Conservation (phyloP, 2,888 invertebrate species). For the Abrostola tripartita region DNA sequence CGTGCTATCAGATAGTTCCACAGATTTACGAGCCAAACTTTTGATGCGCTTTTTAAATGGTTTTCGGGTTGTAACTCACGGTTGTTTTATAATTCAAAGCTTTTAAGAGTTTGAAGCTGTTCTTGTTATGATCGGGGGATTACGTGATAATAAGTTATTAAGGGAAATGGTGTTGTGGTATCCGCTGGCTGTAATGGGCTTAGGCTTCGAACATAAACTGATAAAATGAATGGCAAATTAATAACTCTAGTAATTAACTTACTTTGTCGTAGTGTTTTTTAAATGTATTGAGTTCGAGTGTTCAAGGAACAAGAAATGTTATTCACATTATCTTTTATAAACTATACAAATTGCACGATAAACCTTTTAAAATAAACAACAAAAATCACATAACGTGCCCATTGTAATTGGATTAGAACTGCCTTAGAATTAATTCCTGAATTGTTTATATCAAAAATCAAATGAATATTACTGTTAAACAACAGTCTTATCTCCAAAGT, state of each 20-base stretch:
- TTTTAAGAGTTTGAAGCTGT: slow-evolving; percentile 7
- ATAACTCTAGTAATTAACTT: not conserved
- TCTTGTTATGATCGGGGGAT: not conserved
- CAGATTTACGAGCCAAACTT: slow-evolving; percentile 51
- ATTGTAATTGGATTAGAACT: no score
- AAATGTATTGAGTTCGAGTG: no score
- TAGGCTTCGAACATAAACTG: not conserved
- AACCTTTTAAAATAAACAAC: no score
- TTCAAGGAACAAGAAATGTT: no score
- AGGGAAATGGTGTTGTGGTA: slow-evolving; percentile 4
- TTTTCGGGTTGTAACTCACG: slow-evolving; percentile 15
- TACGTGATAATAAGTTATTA: slow-evolving; percentile 3
- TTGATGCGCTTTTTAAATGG: slow-evolving; percentile 49
- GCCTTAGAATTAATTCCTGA: no score
- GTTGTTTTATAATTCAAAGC: slow-evolving; percentile 25
- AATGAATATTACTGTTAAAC: no score
- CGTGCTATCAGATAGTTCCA: slow-evolving; percentile 54
- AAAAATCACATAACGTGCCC: no score
- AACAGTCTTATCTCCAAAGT: no score
- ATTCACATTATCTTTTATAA: no score
- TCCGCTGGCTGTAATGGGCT: not conserved
- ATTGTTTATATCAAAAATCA: no score
- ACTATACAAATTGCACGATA: no score
- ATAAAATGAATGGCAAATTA: not conserved
- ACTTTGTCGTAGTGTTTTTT: no score